phyloP scores from a whole-genome alignment of 2,888 invertebrate species.

The Lobophora halterata region DNA sequence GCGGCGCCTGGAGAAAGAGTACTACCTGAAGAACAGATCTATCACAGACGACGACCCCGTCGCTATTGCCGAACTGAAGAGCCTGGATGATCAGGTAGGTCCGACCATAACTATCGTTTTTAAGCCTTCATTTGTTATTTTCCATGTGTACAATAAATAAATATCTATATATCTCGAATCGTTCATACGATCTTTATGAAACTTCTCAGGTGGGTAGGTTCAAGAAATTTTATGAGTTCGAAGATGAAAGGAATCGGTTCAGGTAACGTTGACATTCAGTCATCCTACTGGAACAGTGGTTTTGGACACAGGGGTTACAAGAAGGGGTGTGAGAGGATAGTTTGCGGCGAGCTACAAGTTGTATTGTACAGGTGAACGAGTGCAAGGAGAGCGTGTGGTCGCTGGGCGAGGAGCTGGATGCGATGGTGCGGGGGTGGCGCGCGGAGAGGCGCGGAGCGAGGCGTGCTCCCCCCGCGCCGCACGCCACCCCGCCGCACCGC shows the following conservation, averaged over 20 bases:
- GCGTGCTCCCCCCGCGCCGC: constrained; percentile 78
- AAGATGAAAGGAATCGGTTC: too few species aligned
- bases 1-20: constrained; percentile 92
- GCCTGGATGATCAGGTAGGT: constrained; percentile 84
- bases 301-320: too few species aligned
- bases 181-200: too few species aligned
- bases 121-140: too few species aligned
- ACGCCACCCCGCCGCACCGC: constrained; percentile 87
- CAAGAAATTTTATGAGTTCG: too few species aligned
- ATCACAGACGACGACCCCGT: constrained; percentile 81
- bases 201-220: too few species aligned
- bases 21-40: constrained; percentile 91
- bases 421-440: constrained; percentile 96
- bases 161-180: too few species aligned
- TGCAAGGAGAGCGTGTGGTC: constrained; percentile 94
- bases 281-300: too few species aligned
- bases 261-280: too few species aligned
- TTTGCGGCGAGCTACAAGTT: background rate
- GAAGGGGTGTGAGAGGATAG: too few species aligned
- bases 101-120: background rate
- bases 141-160: too few species aligned
- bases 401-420: constrained; percentile 95
- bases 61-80: constrained; percentile 84
- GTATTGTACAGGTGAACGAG: constrained; percentile 84
- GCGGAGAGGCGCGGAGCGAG: constrained; percentile 85